phyloP scores from a whole-genome alignment of 2,113 vertebrate species.

The Xiphophorus hellerii region DNA sequence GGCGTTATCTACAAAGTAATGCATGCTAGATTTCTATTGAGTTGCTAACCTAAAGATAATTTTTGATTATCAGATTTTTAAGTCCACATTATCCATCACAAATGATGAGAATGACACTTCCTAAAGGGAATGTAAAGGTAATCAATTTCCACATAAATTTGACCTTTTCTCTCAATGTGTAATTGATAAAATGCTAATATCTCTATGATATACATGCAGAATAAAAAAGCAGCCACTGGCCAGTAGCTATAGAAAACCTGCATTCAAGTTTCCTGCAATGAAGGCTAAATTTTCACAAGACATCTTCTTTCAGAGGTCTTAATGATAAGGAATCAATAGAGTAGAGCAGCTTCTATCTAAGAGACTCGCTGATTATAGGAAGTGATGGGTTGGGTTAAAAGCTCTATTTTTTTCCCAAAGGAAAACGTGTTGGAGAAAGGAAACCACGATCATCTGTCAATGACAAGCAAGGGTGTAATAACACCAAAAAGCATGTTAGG shows the following conservation, averaged over 20 bases:
- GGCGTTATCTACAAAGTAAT: not conserved
- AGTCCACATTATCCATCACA: constrained; percentile 40
- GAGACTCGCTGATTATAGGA: constrained; percentile 11
- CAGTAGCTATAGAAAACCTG: constrained; percentile 10
- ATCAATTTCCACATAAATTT: constrained; percentile 58
- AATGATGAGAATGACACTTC: constrained; percentile 18
- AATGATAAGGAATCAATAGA: constrained; percentile 49
- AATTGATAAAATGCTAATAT: constrained; percentile 64
- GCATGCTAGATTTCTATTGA: constrained; percentile 21
- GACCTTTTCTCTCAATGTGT: constrained; percentile 47
- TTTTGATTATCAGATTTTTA: constrained; percentile 29
- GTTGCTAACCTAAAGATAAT: constrained; percentile 9
- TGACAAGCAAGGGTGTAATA: constrained; percentile 45
- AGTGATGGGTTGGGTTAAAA: constrained; percentile 48
- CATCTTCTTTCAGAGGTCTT: constrained; percentile 15
- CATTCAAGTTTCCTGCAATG: constrained; percentile 6
- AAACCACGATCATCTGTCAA: constrained; percentile 43
- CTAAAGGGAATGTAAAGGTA: constrained; percentile 33
- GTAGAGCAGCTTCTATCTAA: constrained; percentile 50
- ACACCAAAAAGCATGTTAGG: constrained; percentile 18
- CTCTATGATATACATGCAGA: constrained; percentile 14
- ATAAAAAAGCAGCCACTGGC: constrained; percentile 35
- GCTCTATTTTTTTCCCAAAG: constrained; percentile 37
- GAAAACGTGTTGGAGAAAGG: constrained; percentile 32
- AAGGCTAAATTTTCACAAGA: constrained; percentile 20